Base-by-base conservation (phyloP, 2,797 vertebrate species). In the Oryzias sinensis region DNA sequence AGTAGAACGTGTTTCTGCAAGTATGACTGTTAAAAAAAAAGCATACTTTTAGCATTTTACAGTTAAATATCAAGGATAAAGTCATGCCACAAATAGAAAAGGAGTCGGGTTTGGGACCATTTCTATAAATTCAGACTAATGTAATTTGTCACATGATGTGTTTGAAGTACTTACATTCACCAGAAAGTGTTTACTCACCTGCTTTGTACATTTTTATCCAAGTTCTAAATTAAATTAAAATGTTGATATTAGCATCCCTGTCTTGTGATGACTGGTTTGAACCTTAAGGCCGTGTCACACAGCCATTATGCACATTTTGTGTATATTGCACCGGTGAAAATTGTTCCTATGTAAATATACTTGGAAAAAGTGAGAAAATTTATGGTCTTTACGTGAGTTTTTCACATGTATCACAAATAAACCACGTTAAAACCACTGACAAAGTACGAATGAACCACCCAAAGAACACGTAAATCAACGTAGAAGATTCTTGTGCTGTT, bases 71-170 rank as follows among this genome's bases (percentile, higher is more conserved):
- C 4, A 15, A 43, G 37, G 45, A 62, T 29, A 60, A 33, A 9
- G 33, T 33, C 44, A 18, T 71, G 53, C 66, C 51, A 68, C 22
- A 58, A 27, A 20, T 73, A 11, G 62, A 58, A 46, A 55, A 47
- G 9, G 33, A 62, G 61, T 73, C 8, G 56, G 67, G 56, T 76
- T 79, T 74, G 86, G 86, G 85, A 87, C 84, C 86, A 89, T 66
- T 68, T 29, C 17, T 42, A 40, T 53, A 53, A 62, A 17, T 5
- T 9, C 60, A 57, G 56, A 51, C 18, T 14, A 62, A 65, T 53
- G 27, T 57, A 49, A 49, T 17, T 24, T 53, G 43, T 40, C 52
- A 46, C 14, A 37, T 68, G 53, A 55, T 59, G 45, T 59, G 54
- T 62, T 27, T 60, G 3, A 64, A 49, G 51, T 57, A 45, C 60